These are phyloP conservation scores for Neogobius melanostomus DNA, from an alignment of 2,113 vertebrate genomes.

Conservation along the genomic window DNA sequence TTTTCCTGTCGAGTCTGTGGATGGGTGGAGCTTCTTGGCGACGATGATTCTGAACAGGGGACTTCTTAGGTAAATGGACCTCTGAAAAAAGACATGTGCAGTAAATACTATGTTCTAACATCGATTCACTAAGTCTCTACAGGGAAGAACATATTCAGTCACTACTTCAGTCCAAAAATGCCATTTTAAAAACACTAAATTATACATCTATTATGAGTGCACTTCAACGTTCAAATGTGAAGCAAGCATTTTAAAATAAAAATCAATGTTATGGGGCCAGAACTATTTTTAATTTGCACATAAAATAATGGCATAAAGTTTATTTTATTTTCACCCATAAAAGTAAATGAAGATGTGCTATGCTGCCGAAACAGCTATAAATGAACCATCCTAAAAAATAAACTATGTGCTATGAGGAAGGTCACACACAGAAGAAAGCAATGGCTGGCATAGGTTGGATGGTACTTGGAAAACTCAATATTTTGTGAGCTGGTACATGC, in stretches of 20 bases:
- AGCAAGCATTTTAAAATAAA: background rate
- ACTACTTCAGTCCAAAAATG: background rate
- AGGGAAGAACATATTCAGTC: background rate
- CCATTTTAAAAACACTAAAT: background rate
- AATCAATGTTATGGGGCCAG: constrained; percentile 47
- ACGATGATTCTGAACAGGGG: no score
- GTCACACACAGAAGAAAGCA: no score
- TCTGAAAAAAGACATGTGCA: no score
- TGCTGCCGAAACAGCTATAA: no score
- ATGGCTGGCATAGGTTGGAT: no score
- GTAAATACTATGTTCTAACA: no score
- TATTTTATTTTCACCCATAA: constrained; percentile 52
- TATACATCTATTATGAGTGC: background rate
- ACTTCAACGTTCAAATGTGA: background rate
- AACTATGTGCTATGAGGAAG: no score
- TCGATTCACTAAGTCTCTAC: background rate
- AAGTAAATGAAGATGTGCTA: no score
- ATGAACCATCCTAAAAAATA: no score
- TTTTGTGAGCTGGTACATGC: no score
- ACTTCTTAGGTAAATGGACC: no score
- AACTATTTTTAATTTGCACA: constrained; percentile 67
- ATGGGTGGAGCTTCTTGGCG: background rate
- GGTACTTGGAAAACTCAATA: no score
- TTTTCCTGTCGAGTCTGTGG: background rate
- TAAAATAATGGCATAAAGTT: constrained; percentile 65